Evolutionary conservation across 2,797 vertebrate genomes (phyloP).

Genomic region (Hippoglossus hippoglossus): DNA sequence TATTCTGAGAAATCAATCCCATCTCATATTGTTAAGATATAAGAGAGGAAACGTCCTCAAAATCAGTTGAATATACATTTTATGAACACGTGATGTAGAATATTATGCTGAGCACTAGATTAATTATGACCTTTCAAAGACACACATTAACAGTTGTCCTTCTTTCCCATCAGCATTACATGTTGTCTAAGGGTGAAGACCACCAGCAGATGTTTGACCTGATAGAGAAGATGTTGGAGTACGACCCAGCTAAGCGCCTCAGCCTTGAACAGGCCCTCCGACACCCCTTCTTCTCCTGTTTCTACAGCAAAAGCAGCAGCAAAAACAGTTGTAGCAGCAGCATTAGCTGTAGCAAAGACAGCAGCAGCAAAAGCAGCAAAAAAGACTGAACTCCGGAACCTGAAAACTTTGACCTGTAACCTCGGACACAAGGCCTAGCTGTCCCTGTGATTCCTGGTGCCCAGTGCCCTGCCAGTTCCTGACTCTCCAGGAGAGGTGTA

Average conservation of each 20-base stretch:
- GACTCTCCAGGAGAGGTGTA: constrained; percentile 76
- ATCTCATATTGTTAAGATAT: no score
- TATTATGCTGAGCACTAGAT: not conserved
- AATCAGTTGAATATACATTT: no score
- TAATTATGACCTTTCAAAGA: not conserved
- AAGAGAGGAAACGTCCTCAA: no score
- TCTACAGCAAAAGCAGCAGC: constrained; percentile 62
- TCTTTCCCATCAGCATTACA: constrained; percentile 82
- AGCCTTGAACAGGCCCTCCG: constrained; percentile 86
- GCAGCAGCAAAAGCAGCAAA: constrained; percentile 34
- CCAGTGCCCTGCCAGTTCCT: constrained; percentile 30
- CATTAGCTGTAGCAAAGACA: not conserved
- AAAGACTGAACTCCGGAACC: constrained; percentile 40
- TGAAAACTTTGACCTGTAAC: constrained; percentile 19
- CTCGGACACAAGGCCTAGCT: constrained; percentile 11
- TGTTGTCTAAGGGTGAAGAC: constrained; percentile 84
- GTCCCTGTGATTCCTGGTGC: constrained; percentile 27
- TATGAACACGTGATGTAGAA: no score
- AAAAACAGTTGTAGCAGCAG: not conserved
- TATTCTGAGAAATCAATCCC: no score
- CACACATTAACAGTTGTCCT: not conserved
- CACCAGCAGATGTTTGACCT: constrained; percentile 90
- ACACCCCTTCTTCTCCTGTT: constrained; percentile 87
- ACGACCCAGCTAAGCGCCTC: constrained; percentile 87
- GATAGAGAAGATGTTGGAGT: constrained; percentile 90